phyloP scores from a whole-genome alignment of 2,888 invertebrate genomes.

The Leucoma salicis region DNA sequence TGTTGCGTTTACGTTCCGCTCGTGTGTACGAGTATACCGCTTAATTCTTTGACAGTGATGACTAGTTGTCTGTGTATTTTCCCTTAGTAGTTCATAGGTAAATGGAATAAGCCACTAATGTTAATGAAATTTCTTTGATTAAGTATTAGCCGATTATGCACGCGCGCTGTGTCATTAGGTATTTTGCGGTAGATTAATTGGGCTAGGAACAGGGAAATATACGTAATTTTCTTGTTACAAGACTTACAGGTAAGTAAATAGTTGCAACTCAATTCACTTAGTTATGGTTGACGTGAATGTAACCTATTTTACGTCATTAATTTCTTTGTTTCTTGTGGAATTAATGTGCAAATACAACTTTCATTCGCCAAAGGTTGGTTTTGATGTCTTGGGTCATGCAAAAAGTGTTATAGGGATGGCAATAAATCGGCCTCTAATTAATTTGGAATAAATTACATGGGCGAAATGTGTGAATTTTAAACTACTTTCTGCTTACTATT shows the following conservation, averaged over 20 bases:
- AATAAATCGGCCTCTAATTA: too few relatives aligned
- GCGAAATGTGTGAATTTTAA: too few relatives aligned
- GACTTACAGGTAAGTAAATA: background rate
- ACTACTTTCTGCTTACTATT: too few relatives aligned
- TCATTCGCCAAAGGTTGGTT: too few relatives aligned
- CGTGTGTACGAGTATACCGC: too few relatives aligned
- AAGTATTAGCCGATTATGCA: slow-evolving; percentile 7
- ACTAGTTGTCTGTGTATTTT: slow-evolving; percentile 26
- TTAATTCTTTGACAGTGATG: slow-evolving; percentile 4
- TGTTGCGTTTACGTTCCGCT: too few relatives aligned
- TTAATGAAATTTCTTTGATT: slow-evolving; percentile 12
- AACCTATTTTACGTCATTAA: background rate
- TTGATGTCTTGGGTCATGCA: too few relatives aligned
- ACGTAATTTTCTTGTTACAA: background rate
- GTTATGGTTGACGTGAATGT: background rate
- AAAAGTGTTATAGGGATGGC: too few relatives aligned
- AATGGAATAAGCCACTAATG: slow-evolving; percentile 25
- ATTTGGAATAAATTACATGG: too few relatives aligned
- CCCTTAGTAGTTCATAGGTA: slow-evolving; percentile 18
- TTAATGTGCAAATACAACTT: too few relatives aligned
- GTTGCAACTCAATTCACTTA: background rate
- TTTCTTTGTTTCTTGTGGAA: too few relatives aligned
- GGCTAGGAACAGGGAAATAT: background rate
- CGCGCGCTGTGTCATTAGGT: background rate
- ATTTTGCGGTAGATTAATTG: slow-evolving; percentile 3